A percentile compares a stretch with the other conserved stretches of the same genome.
Conservation (phyloP, 2,888 invertebrate genomes). For the Achlya flavicornis region DNA sequence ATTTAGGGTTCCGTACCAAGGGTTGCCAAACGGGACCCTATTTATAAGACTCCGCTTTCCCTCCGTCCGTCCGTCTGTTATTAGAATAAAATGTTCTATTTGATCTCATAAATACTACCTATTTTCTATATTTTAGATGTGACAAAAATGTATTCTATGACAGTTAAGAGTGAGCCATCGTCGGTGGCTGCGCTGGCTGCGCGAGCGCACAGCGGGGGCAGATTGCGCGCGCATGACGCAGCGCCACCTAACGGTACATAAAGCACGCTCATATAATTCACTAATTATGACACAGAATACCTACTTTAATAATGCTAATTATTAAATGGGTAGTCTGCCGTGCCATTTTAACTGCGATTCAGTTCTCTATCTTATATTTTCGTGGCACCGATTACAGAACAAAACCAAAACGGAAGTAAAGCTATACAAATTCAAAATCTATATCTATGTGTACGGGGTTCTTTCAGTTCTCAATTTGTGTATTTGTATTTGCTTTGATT, state of each 20-base stretch:
- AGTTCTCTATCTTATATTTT: not conserved
- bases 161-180: conserved; percentile 61
- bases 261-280: not conserved
- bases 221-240: conserved; percentile 79
- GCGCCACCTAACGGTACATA: conserved; percentile 37
- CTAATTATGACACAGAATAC: not conserved
- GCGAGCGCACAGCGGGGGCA: conserved; percentile 67
- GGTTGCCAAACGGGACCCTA: too few species aligned
- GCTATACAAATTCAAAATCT: too few species aligned
- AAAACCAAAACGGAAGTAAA: too few species aligned
- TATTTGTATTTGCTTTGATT: too few species aligned
- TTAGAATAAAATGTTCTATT: too few species aligned
- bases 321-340: not conserved
- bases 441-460: too few species aligned
- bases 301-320: not conserved
- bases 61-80: too few species aligned
- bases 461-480: too few species aligned
- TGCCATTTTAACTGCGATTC: not conserved
- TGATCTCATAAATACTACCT: too few species aligned
- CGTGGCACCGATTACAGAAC: too few species aligned
- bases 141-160: conserved; percentile 34
- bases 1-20: too few species aligned
- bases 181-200: conserved; percentile 41
- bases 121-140: not conserved
- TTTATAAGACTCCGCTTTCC: too few species aligned